Evolutionary conservation across 2,888 invertebrate species (phyloP).

Genomic region (Lissonota sp.): DNA sequence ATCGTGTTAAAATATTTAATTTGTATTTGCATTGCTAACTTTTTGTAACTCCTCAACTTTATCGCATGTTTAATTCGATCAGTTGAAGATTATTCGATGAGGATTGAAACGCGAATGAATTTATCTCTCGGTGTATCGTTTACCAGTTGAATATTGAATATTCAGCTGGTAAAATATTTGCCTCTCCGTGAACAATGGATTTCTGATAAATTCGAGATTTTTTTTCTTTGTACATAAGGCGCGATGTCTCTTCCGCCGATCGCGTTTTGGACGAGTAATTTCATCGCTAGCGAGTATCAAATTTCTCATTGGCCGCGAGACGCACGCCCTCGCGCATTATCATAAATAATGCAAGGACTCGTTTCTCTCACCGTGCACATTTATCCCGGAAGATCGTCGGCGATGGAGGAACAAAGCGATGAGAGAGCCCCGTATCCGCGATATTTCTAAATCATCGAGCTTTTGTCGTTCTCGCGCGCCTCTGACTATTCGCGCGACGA

Average conservation of each 20-base stretch:
- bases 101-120: too few species aligned
- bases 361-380: constrained; percentile 36
- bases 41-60: too few species aligned
- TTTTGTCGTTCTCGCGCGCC: constrained; percentile 17
- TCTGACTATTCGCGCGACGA: constrained; percentile 30
- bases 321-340: constrained; percentile 68
- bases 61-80: too few species aligned
- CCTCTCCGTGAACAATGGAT: too few species aligned
- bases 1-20: too few species aligned
- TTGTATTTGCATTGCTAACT: too few species aligned
- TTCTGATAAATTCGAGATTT: not conserved
- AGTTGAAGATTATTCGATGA: too few species aligned
- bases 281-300: constrained; percentile 47
- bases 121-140: too few species aligned
- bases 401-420: constrained; percentile 45
- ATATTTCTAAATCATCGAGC: constrained; percentile 51
- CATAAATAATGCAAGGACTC: constrained; percentile 81
- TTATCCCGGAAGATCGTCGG: constrained; percentile 49
- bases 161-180: too few species aligned
- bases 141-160: too few species aligned
- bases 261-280: constrained; percentile 45
- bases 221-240: constrained; percentile 1
- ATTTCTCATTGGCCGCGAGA: constrained; percentile 32
- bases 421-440: not conserved
- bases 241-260: not conserved